Percentiles rank a stretch among this genome's conserved stretches.
These are phyloP conservation scores for Drosophila serrata DNA, from an alignment of 1,140 invertebrate genomes.

Conservation along the genomic window DNA sequence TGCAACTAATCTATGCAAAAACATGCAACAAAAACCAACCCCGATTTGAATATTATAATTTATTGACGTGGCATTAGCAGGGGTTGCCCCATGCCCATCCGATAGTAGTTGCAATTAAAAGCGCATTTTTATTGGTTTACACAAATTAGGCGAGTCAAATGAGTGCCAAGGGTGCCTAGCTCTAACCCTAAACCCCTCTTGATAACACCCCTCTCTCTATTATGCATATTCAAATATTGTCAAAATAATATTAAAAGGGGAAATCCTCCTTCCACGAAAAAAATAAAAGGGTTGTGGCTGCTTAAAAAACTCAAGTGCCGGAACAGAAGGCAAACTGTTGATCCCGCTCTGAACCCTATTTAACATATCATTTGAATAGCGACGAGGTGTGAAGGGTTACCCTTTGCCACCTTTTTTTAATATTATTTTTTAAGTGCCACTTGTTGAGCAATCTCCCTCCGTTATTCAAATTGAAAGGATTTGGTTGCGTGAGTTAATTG, in stretches of 20 bases:
- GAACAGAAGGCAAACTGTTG: slow-evolving; percentile 66
- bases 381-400: slow-evolving; percentile 68
- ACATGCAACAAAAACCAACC: slow-evolving; percentile 62
- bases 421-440: slow-evolving; percentile 50
- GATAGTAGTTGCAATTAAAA: slow-evolving; percentile 66
- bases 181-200: slow-evolving; percentile 14
- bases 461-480: slow-evolving; percentile 81
- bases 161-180: slow-evolving; percentile 32
- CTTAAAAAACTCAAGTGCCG: slow-evolving; percentile 40
- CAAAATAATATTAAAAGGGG: slow-evolving; percentile 49
- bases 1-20: slow-evolving; percentile 82
- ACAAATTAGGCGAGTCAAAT: slow-evolving; percentile 66
- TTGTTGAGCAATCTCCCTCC: slow-evolving; percentile 61
- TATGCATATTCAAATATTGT: slow-evolving; percentile 78
- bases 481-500: slow-evolving; percentile 77
- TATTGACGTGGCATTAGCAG: slow-evolving; percentile 35
- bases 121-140: slow-evolving; percentile 81
- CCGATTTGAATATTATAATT: slow-evolving; percentile 64
- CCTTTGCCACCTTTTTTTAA: slow-evolving; percentile 35
- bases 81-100: slow-evolving; percentile 50
- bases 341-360: slow-evolving; percentile 51
- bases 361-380: slow-evolving; percentile 84
- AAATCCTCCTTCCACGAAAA: background rate
- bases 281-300: slow-evolving; percentile 61
- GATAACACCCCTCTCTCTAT: slow-evolving; percentile 24